Percentiles rank a stretch among this genome's conserved stretches.
Evolutionary conservation across 2,888 invertebrate species (phyloP).

Genomic region (Anoncus sp.): DNA sequence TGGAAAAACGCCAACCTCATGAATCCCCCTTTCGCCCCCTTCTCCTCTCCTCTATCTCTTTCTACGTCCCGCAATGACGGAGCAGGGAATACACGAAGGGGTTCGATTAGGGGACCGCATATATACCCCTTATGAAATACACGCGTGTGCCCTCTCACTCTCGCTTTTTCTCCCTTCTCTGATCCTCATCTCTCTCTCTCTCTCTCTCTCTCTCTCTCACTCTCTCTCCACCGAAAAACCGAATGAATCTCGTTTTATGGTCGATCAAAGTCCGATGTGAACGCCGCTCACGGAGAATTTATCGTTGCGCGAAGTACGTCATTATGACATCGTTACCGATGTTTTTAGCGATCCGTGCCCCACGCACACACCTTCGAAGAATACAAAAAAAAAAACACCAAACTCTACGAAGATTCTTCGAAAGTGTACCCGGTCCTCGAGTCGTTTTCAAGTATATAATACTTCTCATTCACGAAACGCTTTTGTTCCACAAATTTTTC

Average conservation of each 20-base stretch:
- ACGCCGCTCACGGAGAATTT: slow-evolving; percentile 63
- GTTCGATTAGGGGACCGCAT: slow-evolving; percentile 59
- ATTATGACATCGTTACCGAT: slow-evolving; percentile 64
- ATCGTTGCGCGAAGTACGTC: slow-evolving; percentile 66
- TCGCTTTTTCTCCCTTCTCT: slow-evolving; percentile 17
- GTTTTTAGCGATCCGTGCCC: slow-evolving; percentile 53
- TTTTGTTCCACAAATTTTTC: slow-evolving; percentile 5
- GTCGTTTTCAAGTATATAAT: not conserved
- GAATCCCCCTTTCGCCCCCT: slow-evolving; percentile 37
- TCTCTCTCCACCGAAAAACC: slow-evolving; percentile 55
- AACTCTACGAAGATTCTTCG: slow-evolving; percentile 46
- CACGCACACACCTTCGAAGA: slow-evolving; percentile 9
- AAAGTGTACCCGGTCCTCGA: slow-evolving; percentile 17
- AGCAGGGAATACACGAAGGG: slow-evolving; percentile 61
- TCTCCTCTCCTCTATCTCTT: slow-evolving; percentile 43
- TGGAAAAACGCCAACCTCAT: slow-evolving; percentile 72
- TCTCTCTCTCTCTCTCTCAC: slow-evolving; percentile 26
- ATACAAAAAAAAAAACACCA: slow-evolving; percentile 15
- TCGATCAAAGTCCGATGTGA: slow-evolving; percentile 62
- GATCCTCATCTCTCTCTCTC: slow-evolving; percentile 4
- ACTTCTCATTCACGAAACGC: slow-evolving; percentile 15
- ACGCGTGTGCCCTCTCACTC: slow-evolving; percentile 38
- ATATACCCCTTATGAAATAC: slow-evolving; percentile 54
- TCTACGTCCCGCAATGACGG: slow-evolving; percentile 69
- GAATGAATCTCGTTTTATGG: slow-evolving; percentile 64